phyloP scores from a whole-genome alignment of 2,113 vertebrate species.

The Melanostigma gelatinosum region DNA sequence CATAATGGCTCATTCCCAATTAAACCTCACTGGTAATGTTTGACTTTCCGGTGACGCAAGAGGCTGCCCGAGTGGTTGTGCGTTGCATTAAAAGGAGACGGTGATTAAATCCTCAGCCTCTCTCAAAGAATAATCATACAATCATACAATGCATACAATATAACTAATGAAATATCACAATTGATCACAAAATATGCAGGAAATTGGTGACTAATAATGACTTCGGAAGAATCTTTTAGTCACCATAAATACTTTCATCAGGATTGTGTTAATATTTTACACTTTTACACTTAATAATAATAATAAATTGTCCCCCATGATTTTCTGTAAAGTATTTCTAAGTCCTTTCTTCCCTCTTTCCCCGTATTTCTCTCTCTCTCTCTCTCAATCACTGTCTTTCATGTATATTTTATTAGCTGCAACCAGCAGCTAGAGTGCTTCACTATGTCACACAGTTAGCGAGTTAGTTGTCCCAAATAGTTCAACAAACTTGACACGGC shows the following conservation, averaged over 20 bases:
- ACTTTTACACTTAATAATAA: neutral
- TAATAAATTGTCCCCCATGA: neutral
- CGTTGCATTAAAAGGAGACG: slow-evolving; percentile 17
- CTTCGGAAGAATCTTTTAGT: neutral
- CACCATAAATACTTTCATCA: neutral
- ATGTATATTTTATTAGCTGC: slow-evolving; percentile 39
- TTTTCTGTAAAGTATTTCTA: neutral
- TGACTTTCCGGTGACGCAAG: slow-evolving; percentile 57
- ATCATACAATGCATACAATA: neutral
- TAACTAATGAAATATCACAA: neutral
- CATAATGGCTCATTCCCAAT: slow-evolving; percentile 69
- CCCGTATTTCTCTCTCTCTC: neutral
- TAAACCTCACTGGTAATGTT: slow-evolving; percentile 65
- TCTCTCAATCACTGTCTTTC: slow-evolving; percentile 14
- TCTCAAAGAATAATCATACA: neutral
- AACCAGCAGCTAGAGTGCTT: slow-evolving; percentile 25
- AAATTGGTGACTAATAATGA: neutral
- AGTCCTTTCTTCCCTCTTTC: neutral
- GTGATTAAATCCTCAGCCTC: neutral
- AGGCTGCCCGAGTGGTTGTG: slow-evolving; percentile 35
- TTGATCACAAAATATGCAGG: neutral
- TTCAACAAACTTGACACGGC: slow-evolving; percentile 32
- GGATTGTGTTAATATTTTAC: neutral
- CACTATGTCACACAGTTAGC: slow-evolving; percentile 15
- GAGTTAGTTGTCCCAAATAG: neutral